Base-by-base conservation (phyloP, 2,797 vertebrate genomes). In the Peromyscus melanophrys region DNA sequence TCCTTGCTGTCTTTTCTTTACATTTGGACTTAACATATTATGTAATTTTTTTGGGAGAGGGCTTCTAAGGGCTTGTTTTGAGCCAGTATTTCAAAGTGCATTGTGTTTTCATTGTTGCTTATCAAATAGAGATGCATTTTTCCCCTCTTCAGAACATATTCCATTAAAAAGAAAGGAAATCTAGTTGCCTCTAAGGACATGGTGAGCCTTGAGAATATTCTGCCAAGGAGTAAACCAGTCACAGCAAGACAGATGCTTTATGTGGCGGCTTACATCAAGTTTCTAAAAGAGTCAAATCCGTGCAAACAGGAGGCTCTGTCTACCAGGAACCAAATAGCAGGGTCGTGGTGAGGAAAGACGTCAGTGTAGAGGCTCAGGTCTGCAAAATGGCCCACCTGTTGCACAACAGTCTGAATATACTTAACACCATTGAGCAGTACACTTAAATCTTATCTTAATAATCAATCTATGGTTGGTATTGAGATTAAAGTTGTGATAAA, bases 1-100 rank as follows among this genome's bases (percentile, higher is more conserved):
- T 96, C 40, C 95, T 90, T 95, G 98, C 97, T 97, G 97, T 98
- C 65, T 82, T 76, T 83, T 98, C 65, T 82, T 76, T 85, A 40
- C 25, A 16, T 80, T 92, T 59, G 13, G 29, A 29, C 43, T 92
- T 93, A 61, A 49, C 19, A 85, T 81, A 69, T 59, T 92, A n/a
- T 52, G 40, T 12, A 89, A 59, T n/a, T 37, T 46, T 14, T 0
- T 95, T 95, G 46, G 52, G 88, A 81, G 84, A 61, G 34, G 29
- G 21, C 77, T 92, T 97, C 95, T 97, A 77, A 86, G 43, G 31
- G 55, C 94, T 96, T 89, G 55, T 91, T 88, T 94, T n/a, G 4
- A 65, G 91, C n/a, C 11, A 81, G 27, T 37, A 21, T 69, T 69
- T 6, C 59, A 69, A 92, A 95, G n/a, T 61, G 85, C 96, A 91